Base-by-base conservation (phyloP, 2,113 vertebrate species). In the Speoplatyrhinus poulsoni region DNA sequence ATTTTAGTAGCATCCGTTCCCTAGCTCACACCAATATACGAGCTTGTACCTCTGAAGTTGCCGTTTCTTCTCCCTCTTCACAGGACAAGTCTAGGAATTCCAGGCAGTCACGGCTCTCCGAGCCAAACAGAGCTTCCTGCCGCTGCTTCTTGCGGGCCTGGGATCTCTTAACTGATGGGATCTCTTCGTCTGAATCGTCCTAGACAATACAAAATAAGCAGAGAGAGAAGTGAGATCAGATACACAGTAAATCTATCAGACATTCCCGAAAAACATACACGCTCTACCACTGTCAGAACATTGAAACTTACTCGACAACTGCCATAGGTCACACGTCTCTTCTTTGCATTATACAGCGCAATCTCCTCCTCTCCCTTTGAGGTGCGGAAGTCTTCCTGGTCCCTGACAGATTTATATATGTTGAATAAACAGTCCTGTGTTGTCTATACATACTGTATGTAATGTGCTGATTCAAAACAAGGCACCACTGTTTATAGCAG, bases 331-430 rank as follows among this genome's bases (percentile, higher is more conserved):
- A 93, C 85, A 59, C 93, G 93, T 49, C 86, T 94, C 83, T 91
- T 98, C 85, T 93, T 97, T 72, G 92, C 84, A 55, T 84, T 89
- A 87, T 96, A 98, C 48, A 95, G 84, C 12, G 84, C 67, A 63
- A 94, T 89, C 88, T 99, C 98, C 47, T 98, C 95, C 50, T 97
- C 95, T 13, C 95, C 97, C 90, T 93, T 97, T n/a, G 92, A 90
- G 60, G 89, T 81, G 62, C 96, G 91, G 68, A 92, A 93, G 3
- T 92, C 90, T 77, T 96, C 94, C 78, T 98, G 94, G 36, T 92
- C 82, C 80, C 98, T 99, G 61, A 11, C 70, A 75, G 16, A 60
- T 41, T 65, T 57, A 26, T 9, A 26, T 0, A 7, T 57, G 32
- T 70, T 56, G 1, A 61, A 19, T 41, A 41, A 41, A 41, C 3